Percentiles rank a stretch among this genome's conserved stretches.
These are phyloP conservation scores for mouse (Mus musculus) DNA, from an alignment of 2,113 vertebrate species.

Conservation along the genomic window GRCm39 chr10:34637501-34638000, in stretches of 20 bases:
- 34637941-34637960: neutral
- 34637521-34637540: neutral
- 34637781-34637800: slow-evolving; percentile 78
- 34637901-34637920: slow-evolving; percentile 44
- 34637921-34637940: slow-evolving; percentile 56
- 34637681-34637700: slow-evolving; percentile 45
- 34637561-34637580: neutral
- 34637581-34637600: neutral
- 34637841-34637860: slow-evolving; percentile 65
- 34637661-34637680: neutral
- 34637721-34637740: slow-evolving; percentile 59
- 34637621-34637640: neutral
- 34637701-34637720: slow-evolving; percentile 36
- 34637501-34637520: neutral
- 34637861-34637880: slow-evolving; percentile 55
- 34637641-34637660: neutral
- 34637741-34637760: slow-evolving; percentile 72
- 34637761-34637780: slow-evolving; percentile 56
- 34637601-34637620: neutral
- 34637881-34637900: slow-evolving; percentile 67
- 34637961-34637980: slow-evolving; percentile 2
- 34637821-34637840: slow-evolving; percentile 55
- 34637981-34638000: slow-evolving; percentile 10
- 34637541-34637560: neutral
- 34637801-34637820: slow-evolving; percentile 72